phyloP scores from a whole-genome alignment of 2,888 invertebrate genomes.

The Digitonthophagus gazella region DNA sequence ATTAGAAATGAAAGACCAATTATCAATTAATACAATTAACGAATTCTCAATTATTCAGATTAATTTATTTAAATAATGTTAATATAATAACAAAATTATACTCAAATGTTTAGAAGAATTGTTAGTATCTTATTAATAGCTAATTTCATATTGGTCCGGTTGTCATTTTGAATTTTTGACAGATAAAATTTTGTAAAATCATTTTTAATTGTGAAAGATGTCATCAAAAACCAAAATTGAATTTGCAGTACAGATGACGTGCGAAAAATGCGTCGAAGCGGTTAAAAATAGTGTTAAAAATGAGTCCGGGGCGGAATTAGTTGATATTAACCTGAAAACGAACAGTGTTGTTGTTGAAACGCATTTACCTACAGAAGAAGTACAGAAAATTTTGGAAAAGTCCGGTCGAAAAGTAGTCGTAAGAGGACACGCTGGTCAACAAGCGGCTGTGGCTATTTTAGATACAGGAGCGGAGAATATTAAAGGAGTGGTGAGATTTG shows the following conservation, averaged over 20 bases:
- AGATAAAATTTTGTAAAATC: not conserved
- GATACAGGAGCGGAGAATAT: conserved; percentile 50
- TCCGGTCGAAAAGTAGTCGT: conserved; percentile 75
- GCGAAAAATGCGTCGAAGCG: conserved; percentile 55
- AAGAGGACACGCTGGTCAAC: conserved; percentile 73
- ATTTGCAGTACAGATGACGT: conserved; percentile 65
- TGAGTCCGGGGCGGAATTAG: conserved; percentile 51
- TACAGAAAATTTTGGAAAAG: conserved; percentile 53
- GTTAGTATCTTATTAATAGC: too few species aligned
- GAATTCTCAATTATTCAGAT: too few species aligned
- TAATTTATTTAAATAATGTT: too few species aligned
- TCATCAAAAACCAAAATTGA: conserved; percentile 55
- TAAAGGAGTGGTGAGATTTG: conserved; percentile 76
- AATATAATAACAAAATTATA: too few species aligned
- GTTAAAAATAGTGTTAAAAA: conserved; percentile 52
- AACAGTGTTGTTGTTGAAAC: conserved; percentile 72
- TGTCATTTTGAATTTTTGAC: not conserved
- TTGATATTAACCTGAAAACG: conserved; percentile 58
- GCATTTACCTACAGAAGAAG: conserved; percentile 58
- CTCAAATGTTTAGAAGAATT: too few species aligned
- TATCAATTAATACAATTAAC: too few species aligned
- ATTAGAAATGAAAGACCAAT: too few species aligned
- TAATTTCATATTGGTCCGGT: too few species aligned
- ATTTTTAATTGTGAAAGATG: not conserved
- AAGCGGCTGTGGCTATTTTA: conserved; percentile 75